These are phyloP conservation scores for Sturnus vulgaris DNA, from an alignment of 2,113 vertebrate species.

Conservation along the genomic window DNA sequence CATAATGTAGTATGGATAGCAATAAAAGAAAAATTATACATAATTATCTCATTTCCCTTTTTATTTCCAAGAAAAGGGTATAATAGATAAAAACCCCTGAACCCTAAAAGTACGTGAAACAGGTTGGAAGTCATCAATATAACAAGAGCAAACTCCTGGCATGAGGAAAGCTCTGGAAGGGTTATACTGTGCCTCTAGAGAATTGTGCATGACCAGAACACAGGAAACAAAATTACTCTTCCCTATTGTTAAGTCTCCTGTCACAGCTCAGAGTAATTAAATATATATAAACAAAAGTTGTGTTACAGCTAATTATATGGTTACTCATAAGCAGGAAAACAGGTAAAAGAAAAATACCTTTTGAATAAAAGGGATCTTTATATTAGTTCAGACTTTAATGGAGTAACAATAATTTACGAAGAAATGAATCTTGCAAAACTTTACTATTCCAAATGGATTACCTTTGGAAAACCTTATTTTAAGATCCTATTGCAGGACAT, in stretches of 20 bases:
- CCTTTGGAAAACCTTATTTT: not conserved
- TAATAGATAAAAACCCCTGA: not conserved
- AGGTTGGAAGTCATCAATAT: not conserved
- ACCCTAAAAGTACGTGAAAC: not conserved
- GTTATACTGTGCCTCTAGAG: not conserved
- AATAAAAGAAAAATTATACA: constrained; percentile 1
- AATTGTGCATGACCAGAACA: not conserved
- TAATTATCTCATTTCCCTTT: constrained; percentile 21
- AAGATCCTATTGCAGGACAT: not conserved
- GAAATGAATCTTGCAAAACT: not conserved
- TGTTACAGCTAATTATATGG: not conserved
- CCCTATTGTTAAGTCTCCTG: not conserved
- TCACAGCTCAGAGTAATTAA: not conserved
- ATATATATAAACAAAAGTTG: not conserved
- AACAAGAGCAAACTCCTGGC: not conserved
- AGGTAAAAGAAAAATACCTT: not conserved
- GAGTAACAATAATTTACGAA: not conserved
- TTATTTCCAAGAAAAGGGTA: constrained; percentile 32
- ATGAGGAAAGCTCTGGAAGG: not conserved
- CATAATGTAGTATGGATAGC: not conserved
- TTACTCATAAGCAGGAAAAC: not conserved
- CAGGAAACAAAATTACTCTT: not conserved
- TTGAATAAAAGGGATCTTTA: not conserved
- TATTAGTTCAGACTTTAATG: not conserved
- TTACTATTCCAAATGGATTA: not conserved